Base-by-base conservation (phyloP, 2,113 vertebrate genomes). In the Corvus moneduloides region DNA sequence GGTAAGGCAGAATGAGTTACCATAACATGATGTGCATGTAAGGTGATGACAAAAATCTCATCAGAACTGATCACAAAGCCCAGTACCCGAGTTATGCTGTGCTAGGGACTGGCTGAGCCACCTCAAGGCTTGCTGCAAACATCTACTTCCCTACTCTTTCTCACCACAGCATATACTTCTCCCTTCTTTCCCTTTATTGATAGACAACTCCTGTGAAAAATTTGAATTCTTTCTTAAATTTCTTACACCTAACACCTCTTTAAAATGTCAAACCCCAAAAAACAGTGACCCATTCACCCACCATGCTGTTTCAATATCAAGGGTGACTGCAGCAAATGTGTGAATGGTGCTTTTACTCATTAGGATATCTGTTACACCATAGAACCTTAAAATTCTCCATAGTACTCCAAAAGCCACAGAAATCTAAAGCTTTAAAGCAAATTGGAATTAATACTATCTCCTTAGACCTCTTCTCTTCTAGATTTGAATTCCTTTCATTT, bases 1-100 rank as follows among this genome's bases (percentile, higher is more conserved):
- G 28, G 17, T 32, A 26, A 37, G 59, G 41, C 1, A 11, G 20
- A 58, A 17, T 10, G 69, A 52, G 37, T 10, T 84, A 46, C 26
- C 19, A 1, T 16, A n/a, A 13, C 10, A 13, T 7, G 32, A 8
- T 1, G 1, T 26, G 20, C 21, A 18, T 30, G 3, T 26, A 23
- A 83, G 24, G 19, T 21, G 33, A 24, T 27, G 16, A 51, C 15
- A 55, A 32, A 55, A 49, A 24, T 14, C 35, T 58, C 37, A 48
- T 37, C 54, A 83, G 58, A 80, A 27, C 19, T 27, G 16, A 44
- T 56, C 62, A 37, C 62, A 80, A 59, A 68, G 8, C 9, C 12
- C 22, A 30, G 6, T 1, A 32, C n/a, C 17, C 1, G 3, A 73
- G 30, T 11, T 28, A 3, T 10, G 30, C 67, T 41, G n/a, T 26